Base-by-base conservation (phyloP, 2,113 vertebrate genomes). In the Odobenus rosmarus region DNA sequence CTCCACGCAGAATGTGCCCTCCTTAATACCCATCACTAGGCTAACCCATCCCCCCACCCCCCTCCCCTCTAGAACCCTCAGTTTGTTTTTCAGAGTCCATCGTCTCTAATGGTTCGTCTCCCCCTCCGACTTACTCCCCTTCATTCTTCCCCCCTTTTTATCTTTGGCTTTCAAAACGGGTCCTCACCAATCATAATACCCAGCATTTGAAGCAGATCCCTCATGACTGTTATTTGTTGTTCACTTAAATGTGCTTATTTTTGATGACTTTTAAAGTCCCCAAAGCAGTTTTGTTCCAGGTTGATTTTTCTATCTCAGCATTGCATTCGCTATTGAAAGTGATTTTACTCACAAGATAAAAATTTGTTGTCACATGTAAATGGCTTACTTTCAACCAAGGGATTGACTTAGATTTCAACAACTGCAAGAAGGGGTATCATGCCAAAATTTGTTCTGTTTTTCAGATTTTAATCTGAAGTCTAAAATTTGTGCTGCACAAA, bases 321-420 rank as follows among this genome's bases (percentile, higher is more conserved):
- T 90, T 90, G 0, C 87, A 93, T n/a, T 96, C 95, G 21, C 64
- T 71, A 87, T 95, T 98, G 19, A 28, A 95, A 71, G 80, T 87
- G 93, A 92, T 98, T 97, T 98, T 21, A 69, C 14, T 95, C 95
- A 72, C 49, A 96, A 90, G 97, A 97, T 96, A 96, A 97, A 98
- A 90, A 93, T 96, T 97, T 96, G 57, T 93, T 98, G 90, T 94
- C 71, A 93, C 92, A 36, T 97, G 7, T 93, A 97, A 98, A 95
- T 97, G 49, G 42, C 74, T 98, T 93, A 62, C 33, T 97, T 49
- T 87, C 82, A 97, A 98, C 80, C 61, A 94, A 90, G 12, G 49
- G 51, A 88, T 74, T 46, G 76, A 57, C 33, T 95, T 61, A 72
- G 39, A 88, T 81, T 94, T 76, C 77, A 90, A 46, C 26, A 89